Evolutionary conservation across 2,888 invertebrate genomes (phyloP), one percentile per base, ranked within the genome.

Genomic region (Blastobasis lacticolella): DNA sequence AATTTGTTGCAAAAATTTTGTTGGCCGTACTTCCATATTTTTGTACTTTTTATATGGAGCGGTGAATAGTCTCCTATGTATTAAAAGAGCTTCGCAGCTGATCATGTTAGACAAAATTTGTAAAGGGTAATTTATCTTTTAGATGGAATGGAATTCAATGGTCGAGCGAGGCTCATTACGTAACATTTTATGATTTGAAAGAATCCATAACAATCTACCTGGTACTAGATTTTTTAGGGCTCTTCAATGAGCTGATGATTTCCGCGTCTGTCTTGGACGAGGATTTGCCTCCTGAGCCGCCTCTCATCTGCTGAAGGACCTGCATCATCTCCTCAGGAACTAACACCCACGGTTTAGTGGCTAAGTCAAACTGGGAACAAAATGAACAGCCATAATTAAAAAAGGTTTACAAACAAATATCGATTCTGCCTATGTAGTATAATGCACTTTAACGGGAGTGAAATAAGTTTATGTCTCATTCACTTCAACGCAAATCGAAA

Each of bases 341-440:
- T 57, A 91, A 79, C 37, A 78, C 87, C 94, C 94, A 95, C 0
- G 93, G 90, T 55, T 90, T 88, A 0, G 91, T 89, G 5, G 81
- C 73, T 5, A 94, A 65, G 64, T 94, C 93, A 62, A 95, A 90
- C 93, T 95, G 68, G 1, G 0, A 50, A 51, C 8, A 46, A 5
- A 42, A 8, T 10, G 42, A 23, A 47, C 10, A 38, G 10, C 10
- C 6, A 38, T 23, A 5, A 37, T 43, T 5, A 10, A 23, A 23
- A n/a, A 23, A 23, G 23, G 23, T 23, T 23, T 23, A 23, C 23
- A 23, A 23, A 23, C 23, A 23, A 23, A 23, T 23, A 23, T 23
- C 23, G 23, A 23, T 23, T 23, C 23, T 23, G 23, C 2, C 23
- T 23, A 2, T 3, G 23, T 23, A 23, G 23, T 23, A 23, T 23